Evolutionary conservation across 2,888 invertebrate genomes (phyloP).

Genomic region (Synergus gifuensis): DNA sequence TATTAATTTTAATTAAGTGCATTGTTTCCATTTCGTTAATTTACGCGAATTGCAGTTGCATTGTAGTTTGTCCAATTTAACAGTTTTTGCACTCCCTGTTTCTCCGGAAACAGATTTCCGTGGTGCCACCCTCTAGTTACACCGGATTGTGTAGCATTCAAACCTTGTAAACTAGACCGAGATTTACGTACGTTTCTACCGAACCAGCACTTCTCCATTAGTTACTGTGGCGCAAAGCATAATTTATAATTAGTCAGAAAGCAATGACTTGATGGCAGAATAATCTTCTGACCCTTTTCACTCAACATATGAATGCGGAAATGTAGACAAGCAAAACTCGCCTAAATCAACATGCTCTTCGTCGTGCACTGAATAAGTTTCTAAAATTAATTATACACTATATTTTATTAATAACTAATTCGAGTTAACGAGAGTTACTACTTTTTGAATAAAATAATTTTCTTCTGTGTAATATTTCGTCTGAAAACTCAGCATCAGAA

Average conservation of each 20-base stretch:
- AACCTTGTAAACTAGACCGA: slow-evolving; percentile 38
- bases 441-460: too few relatives aligned
- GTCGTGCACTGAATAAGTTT: neutral
- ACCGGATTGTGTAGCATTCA: slow-evolving; percentile 29
- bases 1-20: neutral
- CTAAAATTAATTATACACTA: neutral
- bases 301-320: neutral
- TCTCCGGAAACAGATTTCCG: slow-evolving; percentile 27
- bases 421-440: too few relatives aligned
- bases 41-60: neutral
- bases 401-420: neutral
- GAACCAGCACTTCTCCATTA: slow-evolving; percentile 33
- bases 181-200: slow-evolving; percentile 30
- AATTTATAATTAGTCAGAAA: slow-evolving; percentile 34
- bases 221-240: slow-evolving; percentile 18
- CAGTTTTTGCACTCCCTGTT: neutral
- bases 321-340: neutral
- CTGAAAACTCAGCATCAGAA: neutral
- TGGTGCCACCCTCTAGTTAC: slow-evolving; percentile 22
- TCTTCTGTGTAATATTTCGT: neutral
- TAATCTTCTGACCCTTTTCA: slow-evolving; percentile 21
- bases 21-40: slow-evolving; percentile 1
- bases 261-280: slow-evolving; percentile 20
- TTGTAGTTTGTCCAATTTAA: neutral
- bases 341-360: neutral